Evolutionary conservation across 1,140 invertebrate genomes (phyloP), one percentile per base, ranked within the genome.

Genomic region (Drosophila nikananu): DNA sequence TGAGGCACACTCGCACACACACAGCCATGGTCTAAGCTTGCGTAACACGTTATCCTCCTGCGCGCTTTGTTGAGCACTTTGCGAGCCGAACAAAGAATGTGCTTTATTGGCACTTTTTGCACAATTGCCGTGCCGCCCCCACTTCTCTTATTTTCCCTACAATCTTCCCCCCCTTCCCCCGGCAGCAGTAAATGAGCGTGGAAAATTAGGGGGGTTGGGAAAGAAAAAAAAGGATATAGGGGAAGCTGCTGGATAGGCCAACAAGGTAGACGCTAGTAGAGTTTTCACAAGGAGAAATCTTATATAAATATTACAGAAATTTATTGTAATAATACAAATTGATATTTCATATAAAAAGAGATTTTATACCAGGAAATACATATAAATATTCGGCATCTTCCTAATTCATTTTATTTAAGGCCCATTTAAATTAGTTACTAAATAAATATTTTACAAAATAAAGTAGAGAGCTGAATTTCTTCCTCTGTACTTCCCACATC

Each of bases 71-170:
- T 86, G 81, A 89, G 86, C 86, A 89, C 86, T 89, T 89, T 89
- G 81, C 81, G 63, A 87, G 81, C 84, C 71, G 86, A 90, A 90
- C 86, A 90, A 90, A 90, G 86, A 90, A 90, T 90, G 79, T 90
- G 86, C 86, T 89, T 89, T 89, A 89, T 89, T 90, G 86, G 86
- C 86, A 89, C 86, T 89, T 89, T 87, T 89, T 89, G 71, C 86
- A 89, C 86, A 89, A 89, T 89, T 89, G 86, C 84, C 77, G 68
- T 51, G 72, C 68, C 74, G 52, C 52, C 59, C 23, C 13, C 60
- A 49, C 52, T 37, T 39, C 62, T 66, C 64, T 39, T 13, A 35
- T 30, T 32, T 21, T 9, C 23, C 21, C 61, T 46, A 10, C 42
- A 49, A 10, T 8, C n/a, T n/a, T 46, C 6, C 8, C 23, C 7